Conservation (phyloP, 2,888 invertebrate species). For the Timandra comae region DNA sequence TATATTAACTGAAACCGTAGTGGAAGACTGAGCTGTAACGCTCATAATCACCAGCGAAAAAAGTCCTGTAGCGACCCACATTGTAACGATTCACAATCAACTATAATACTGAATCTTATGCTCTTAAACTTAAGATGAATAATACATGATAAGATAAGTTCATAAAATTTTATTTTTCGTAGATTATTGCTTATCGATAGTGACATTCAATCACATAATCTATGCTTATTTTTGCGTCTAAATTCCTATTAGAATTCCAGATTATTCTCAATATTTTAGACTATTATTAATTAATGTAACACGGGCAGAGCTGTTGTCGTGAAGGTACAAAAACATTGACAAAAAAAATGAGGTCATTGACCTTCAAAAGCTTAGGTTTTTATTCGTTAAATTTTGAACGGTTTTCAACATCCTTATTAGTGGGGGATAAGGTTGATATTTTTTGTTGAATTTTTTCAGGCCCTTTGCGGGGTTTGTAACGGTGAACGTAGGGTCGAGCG, state of each 20-base stretch:
- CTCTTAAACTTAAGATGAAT: constrained; percentile 11
- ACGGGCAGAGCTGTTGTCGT: no score
- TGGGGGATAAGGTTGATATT: constrained; percentile 31
- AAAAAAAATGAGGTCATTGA: constrained; percentile 16
- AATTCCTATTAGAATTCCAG: no score
- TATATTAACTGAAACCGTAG: constrained; percentile 36
- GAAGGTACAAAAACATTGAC: constrained; percentile 2
- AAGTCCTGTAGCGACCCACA: constrained; percentile 30
- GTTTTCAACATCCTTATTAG: not conserved
- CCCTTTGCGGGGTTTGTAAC: constrained; percentile 52
- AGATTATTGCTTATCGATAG: no score
- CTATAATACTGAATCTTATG: constrained; percentile 25
- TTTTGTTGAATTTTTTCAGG: constrained; percentile 56
- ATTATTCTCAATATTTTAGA: no score
- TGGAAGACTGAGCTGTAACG: constrained; percentile 20
- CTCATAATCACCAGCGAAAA: constrained; percentile 22
- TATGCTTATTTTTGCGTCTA: no score
- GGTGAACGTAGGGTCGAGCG: constrained; percentile 18
- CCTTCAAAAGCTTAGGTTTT: constrained; percentile 2
- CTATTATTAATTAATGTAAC: no score
- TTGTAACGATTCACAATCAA: constrained; percentile 25
- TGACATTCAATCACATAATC: no score
- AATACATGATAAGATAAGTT: constrained; percentile 26
- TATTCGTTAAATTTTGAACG: not conserved
- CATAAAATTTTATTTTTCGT: no score